phyloP scores from a whole-genome alignment of 30 jellyfish, hydroid and myxozoan genomes.

The Aurelia sp. region DNA sequence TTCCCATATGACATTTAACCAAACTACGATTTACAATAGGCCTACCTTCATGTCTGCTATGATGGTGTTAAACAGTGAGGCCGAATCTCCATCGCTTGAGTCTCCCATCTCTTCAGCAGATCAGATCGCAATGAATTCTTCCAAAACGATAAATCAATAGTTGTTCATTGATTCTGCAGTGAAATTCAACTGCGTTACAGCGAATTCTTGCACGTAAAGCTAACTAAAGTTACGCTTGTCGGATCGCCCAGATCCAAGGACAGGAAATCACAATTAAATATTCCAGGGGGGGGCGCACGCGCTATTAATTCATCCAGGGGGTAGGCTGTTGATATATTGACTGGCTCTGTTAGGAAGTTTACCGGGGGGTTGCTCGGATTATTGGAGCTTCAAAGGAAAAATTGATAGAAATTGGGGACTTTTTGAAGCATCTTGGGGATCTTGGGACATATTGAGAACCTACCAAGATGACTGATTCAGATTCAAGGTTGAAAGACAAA shows the following conservation, averaged over 20 bases:
- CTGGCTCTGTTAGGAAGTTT: no score
- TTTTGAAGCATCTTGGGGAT: no score
- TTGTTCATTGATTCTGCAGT: neutral
- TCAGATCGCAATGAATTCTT: neutral
- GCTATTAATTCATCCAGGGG: neutral
- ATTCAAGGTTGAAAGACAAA: no score
- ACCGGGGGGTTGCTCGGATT: no score
- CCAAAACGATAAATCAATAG: neutral
- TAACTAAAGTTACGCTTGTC: neutral
- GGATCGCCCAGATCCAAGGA: constrained; percentile 34
- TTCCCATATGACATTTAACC: no score
- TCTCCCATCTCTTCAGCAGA: constrained; percentile 78
- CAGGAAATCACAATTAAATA: constrained; percentile 71
- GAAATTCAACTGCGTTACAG: neutral
- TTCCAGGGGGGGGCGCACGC: constrained; percentile 54
- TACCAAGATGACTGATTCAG: no score
- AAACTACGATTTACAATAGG: no score
- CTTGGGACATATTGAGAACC: no score
- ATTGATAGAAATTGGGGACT: no score
- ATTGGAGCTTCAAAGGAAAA: no score
- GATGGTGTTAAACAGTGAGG: constrained; percentile 77
- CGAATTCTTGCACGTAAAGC: constrained; percentile 1
- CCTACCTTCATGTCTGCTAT: constrained; percentile 94
- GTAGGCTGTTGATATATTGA: no score
- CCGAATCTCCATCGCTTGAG: constrained; percentile 88